phyloP scores from a whole-genome alignment of 92 coral and sea anemone species.

The Epizoanthus scotinus region DNA sequence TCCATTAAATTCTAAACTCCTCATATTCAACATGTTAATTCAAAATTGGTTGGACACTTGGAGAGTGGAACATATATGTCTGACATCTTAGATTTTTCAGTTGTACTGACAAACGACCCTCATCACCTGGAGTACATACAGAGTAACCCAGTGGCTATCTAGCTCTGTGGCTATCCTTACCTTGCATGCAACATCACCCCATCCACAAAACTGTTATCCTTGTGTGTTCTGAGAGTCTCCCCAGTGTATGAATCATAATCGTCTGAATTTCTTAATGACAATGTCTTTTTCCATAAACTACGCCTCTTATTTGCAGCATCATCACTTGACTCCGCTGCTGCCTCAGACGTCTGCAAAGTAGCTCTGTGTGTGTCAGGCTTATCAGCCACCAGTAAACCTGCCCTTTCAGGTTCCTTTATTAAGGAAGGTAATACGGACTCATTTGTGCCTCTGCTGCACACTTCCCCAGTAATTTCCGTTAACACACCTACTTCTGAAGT shows the following conservation, averaged over 20 bases:
- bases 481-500: slow-evolving; percentile 24
- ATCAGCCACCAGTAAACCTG: not conserved
- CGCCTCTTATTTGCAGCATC: slow-evolving; percentile 17
- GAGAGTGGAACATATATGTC: too few relatives aligned
- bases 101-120: too few relatives aligned
- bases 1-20: too few relatives aligned
- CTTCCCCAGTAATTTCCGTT: slow-evolving; percentile 1
- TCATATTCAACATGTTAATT: too few relatives aligned
- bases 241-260: slow-evolving; percentile 37
- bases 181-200: slow-evolving; percentile 88
- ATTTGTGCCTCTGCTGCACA: not conserved
- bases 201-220: slow-evolving; percentile 75
- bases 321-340: slow-evolving; percentile 3
- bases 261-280: slow-evolving; percentile 29
- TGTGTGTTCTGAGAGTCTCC: slow-evolving; percentile 40
- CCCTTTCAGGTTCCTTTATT: not conserved
- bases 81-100: too few relatives aligned
- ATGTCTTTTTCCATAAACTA: slow-evolving; percentile 33
- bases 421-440: not conserved
- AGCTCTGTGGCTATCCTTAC: slow-evolving; percentile 37
- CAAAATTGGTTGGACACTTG: too few relatives aligned
- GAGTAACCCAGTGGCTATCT: too few relatives aligned
- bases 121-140: too few relatives aligned
- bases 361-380: not conserved
- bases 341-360: not conserved